Evolutionary conservation across 2,888 invertebrate genomes (phyloP), one percentile per base, ranked within the genome.

Genomic region (Acheta domesticus): DNA sequence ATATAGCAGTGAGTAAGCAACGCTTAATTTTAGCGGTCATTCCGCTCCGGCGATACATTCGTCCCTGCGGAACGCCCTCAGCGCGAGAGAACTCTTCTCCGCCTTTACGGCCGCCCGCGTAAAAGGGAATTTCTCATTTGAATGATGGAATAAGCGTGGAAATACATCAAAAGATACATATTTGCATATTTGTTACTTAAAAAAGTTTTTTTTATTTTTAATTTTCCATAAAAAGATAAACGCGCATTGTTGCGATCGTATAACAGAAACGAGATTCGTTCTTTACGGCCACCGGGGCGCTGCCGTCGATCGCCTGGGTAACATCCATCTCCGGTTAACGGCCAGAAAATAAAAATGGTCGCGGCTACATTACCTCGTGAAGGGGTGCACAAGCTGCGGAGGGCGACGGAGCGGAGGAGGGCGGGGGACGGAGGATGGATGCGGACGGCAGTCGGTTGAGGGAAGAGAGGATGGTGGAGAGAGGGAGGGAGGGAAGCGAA

Each of bases 1-100:
- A 62, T 62, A 62, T 62, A 62, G 62, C 62, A 62, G 62, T 62
- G 62, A 62, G 62, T 62, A 62, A 62, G 62, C 62, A 62, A 62
- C 62, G 62, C 62, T 62, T 62, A 62, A 62, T 62, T 62, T 62
- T 62, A 62, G 62, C 62, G 62, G 62, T 62, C 62, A 62, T 62
- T 62, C 62, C n/a, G 62, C 62, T 19, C 62, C 14, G 16, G 62
- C 16, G 62, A 62, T 62, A 62, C n/a, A 62, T 14, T 62, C 62
- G 16, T 62, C 14, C 14, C 62, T n/a, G 62, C 3, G 62, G 62
- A 62, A 3, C 62, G 62, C n/a, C 16, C 62, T 62, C 62, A 62
- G 16, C 4, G 62, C 36, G 8, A 36, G n/a, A n/a, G 36, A 36
- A 36, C 36, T 36, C 62, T 62, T 62, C 62, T n/a, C n/a, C 12